Evolutionary conservation across 2,113 vertebrate genomes (phyloP), one percentile per base, ranked within the genome.

Genomic region (Cryptotis parvus): DNA sequence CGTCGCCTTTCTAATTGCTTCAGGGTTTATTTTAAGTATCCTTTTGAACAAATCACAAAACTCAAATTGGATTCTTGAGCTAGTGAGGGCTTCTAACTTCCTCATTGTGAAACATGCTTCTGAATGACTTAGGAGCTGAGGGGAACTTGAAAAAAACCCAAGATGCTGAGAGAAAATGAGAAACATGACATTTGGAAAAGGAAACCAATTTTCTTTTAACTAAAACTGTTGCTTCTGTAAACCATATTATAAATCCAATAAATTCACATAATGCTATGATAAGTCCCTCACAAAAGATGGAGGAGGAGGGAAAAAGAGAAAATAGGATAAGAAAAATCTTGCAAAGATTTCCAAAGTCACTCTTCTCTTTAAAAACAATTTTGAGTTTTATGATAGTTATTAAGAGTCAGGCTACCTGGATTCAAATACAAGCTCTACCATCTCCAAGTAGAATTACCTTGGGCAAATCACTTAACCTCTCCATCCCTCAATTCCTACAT

Each of bases 161-260:
- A 97, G 95, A 97, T 95, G 95, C 92, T 61, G 90, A 4, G 8
- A 97, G 97, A 92, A 98, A 98, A 98, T 97, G 97, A 98, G 97
- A 97, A 97, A 98, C 98, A 98, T 98, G 98, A 98, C 98, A 98
- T 98, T 98, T 97, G 97, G 96, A 97, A 98, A 98, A 97, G 97
- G 95, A 98, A 98, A 96, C 97, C 97, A 97, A 98, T 98, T 98
- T 98, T 95, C 96, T 96, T n/a, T 96, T 94, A 97, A 97, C 96
- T 97, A 97, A 98, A 98, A 98, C 97, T 96, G 97, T 98, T 98
- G 97, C 97, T 97, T 97, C 96, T 96, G 96, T 97, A 97, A 98
- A 97, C 96, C 93, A 94, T 96, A 97, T 97, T 97, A 97, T 97
- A 97, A 97, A 98, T 97, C 97, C 94, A 94, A 91, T 97, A 96